Base-by-base conservation (phyloP, 2,888 invertebrate species). In the Emmelina monodactyla region DNA sequence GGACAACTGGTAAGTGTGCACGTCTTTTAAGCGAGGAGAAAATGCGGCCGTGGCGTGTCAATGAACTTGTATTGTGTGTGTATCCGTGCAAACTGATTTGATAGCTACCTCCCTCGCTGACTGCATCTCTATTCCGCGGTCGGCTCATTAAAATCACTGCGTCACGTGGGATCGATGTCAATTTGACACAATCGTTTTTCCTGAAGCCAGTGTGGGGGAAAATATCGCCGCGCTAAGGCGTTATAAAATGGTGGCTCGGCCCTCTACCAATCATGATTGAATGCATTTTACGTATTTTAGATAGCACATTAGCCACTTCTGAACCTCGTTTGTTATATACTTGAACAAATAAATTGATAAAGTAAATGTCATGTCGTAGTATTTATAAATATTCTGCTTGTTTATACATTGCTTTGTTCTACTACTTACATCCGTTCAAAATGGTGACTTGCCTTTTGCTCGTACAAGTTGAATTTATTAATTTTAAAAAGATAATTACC, bases 1-100 rank as follows among this genome's bases (percentile, higher is more conserved):
- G 83, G 95, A 95, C 83, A 90, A 92, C 73, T 95, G 95, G 95
- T 93, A 83, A 92, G 91, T 88, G 64, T 59, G 58, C 68, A 72
- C 73, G 70, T 67, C 70, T 75, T 76, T 68, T 63, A 58, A 68
- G 25, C 25, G 14, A 72, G 73, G 78, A 78, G 79, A 79, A 80
- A 80, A 79, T 76, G 80, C 80, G 79, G 79, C 79, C 79, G 80
- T 79, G 79, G 78, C 79, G 80, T 80, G 81, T 81, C 81, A 81
- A 80, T 81, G 80, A 81, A 80, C 80, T 80, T 80, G 79, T 79
- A 80, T 79, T 80, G 80, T 78, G 79, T 80, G 79, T 79, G 78
- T 80, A 78, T 78, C 79, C 79, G 80, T 81, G 79, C 80, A 79
- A 79, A 79, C 76, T 81, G 80, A 82, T 80, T 81, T 81, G 82